Evolutionary conservation across 2,888 invertebrate genomes (phyloP).

Genomic region (Eubasilissa splendida): DNA sequence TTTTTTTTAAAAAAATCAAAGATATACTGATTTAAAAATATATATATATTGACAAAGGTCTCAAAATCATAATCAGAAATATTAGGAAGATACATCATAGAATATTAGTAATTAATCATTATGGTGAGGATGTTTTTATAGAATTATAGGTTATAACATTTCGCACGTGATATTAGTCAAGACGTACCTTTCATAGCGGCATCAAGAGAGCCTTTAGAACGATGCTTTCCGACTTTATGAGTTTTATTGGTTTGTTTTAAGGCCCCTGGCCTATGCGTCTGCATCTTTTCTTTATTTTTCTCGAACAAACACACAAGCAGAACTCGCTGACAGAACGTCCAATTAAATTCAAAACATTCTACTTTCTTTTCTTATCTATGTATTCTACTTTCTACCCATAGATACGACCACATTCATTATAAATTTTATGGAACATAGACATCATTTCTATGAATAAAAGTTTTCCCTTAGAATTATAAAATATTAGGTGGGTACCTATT

Average conservation of each 20-base stretch:
- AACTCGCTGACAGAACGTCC: too few relatives aligned
- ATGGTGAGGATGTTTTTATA: not conserved
- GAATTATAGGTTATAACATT: slow-evolving; percentile 29
- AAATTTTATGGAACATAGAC: too few relatives aligned
- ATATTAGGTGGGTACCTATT: too few relatives aligned
- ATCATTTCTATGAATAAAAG: too few relatives aligned
- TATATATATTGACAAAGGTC: not conserved
- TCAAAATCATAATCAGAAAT: not conserved
- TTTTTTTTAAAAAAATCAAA: not conserved
- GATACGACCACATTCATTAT: too few relatives aligned
- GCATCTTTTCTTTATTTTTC: slow-evolving; percentile 57
- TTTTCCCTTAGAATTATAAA: too few relatives aligned
- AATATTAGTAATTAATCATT: not conserved
- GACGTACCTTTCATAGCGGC: slow-evolving; percentile 83
- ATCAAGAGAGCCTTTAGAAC: slow-evolving; percentile 90
- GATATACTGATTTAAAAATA: not conserved
- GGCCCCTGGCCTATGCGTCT: slow-evolving; percentile 85
- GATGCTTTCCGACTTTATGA: slow-evolving; percentile 94
- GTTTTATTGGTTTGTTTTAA: slow-evolving; percentile 94
- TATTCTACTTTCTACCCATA: too few relatives aligned
- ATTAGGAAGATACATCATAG: too few relatives aligned
- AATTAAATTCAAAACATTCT: too few relatives aligned
- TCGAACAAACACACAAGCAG: too few relatives aligned
- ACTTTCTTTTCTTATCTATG: too few relatives aligned
- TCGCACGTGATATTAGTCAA: slow-evolving; percentile 38